Conservation (phyloP, 2,888 invertebrate species). For the Agrypnus murinus region DNA sequence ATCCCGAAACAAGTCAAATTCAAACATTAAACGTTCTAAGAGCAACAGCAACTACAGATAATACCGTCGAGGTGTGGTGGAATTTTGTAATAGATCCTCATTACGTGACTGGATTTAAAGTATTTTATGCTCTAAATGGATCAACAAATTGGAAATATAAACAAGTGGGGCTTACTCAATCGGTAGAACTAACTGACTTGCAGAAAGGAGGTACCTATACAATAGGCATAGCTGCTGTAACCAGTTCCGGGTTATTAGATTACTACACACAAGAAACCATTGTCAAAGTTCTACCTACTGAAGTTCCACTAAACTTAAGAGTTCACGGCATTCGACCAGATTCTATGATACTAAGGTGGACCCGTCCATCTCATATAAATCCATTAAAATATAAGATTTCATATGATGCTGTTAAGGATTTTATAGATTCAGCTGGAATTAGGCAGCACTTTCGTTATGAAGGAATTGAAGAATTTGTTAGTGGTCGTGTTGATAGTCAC, state of each 20-base stretch:
- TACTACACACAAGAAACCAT: conserved; percentile 88
- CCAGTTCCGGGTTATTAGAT: conserved; percentile 83
- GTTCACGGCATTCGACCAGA: conserved; percentile 94
- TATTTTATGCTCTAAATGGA: conserved; percentile 94
- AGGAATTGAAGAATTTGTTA: conserved; percentile 81
- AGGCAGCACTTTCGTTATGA: conserved; percentile 90
- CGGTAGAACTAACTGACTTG: conserved; percentile 90
- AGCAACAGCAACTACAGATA: conserved; percentile 94
- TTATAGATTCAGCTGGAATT: conserved; percentile 94
- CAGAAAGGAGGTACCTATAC: conserved; percentile 94
- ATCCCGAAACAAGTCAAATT: conserved; percentile 20
- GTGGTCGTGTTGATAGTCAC: conserved; percentile 81
- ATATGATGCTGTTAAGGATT: conserved; percentile 94
- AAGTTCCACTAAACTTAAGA: conserved; percentile 90
- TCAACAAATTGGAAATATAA: conserved; percentile 93
- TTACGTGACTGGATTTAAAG: conserved; percentile 89
- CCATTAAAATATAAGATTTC: conserved; percentile 93
- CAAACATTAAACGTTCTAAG: conserved; percentile 87
- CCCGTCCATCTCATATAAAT: conserved; percentile 90
- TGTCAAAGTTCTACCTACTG: conserved; percentile 92
- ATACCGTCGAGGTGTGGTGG: conserved; percentile 97
- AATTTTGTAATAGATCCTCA: conserved; percentile 90
- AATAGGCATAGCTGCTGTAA: conserved; percentile 90
- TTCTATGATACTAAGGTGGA: conserved; percentile 94
- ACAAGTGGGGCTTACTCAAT: conserved; percentile 88